These are phyloP conservation scores for Aphodius granarius DNA, from an alignment of 2,888 invertebrate species.

Conservation along the genomic window DNA sequence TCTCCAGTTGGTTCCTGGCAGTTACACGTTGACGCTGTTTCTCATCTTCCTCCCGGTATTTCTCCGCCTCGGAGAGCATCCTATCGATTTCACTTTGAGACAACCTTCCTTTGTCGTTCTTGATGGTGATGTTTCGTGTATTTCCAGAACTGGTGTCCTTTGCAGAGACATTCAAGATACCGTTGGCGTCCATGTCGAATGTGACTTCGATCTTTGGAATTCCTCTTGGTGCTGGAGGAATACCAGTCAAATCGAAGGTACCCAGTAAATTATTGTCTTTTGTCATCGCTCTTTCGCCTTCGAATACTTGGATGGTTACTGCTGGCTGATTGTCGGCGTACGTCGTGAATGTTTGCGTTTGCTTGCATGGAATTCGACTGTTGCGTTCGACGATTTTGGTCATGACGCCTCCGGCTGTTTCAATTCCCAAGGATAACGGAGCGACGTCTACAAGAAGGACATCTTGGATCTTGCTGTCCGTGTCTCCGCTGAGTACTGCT, in stretches of 20 bases:
- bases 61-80: conserved; percentile 76
- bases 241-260: conserved; percentile 67
- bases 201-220: conserved; percentile 71
- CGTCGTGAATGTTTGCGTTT: conserved; percentile 64
- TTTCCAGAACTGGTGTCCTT: conserved; percentile 65
- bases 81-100: conserved; percentile 81
- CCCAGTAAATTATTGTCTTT: conserved; percentile 74
- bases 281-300: conserved; percentile 81
- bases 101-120: conserved; percentile 79
- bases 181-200: conserved; percentile 75
- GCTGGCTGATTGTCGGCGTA: conserved; percentile 69
- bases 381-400: conserved; percentile 63
- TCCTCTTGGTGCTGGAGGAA: conserved; percentile 71
- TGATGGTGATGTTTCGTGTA: conserved; percentile 75
- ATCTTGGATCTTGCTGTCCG: conserved; percentile 74
- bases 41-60: conserved; percentile 72
- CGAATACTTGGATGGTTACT: conserved; percentile 62
- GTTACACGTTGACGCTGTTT: conserved; percentile 67
- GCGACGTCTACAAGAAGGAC: conserved; percentile 70
- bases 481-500: conserved; percentile 50
- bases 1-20: conserved; percentile 72
- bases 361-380: conserved; percentile 60
- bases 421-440: conserved; percentile 72
- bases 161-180: conserved; percentile 64
- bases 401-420: conserved; percentile 83